phyloP scores from a whole-genome alignment of 2,888 invertebrate species.

The Selenia dentaria region DNA sequence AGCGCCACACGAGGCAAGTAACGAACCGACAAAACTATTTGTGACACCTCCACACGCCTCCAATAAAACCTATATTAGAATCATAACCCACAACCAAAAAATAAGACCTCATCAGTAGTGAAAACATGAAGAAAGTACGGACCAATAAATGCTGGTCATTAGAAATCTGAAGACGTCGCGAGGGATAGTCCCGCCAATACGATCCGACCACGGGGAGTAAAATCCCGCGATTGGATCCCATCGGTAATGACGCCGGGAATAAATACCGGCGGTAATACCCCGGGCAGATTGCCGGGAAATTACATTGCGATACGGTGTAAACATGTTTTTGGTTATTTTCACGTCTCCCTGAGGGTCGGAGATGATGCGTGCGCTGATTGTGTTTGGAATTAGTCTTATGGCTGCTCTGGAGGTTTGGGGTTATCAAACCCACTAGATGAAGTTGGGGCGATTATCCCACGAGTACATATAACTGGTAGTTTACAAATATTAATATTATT shows the following conservation, averaged over 20 bases:
- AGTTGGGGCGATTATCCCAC: too few relatives aligned
- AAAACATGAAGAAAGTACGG: conserved; percentile 13
- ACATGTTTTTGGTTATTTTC: conserved; percentile 42
- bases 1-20: conserved; percentile 32
- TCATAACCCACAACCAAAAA: conserved; percentile 29
- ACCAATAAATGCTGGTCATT: conserved; percentile 43
- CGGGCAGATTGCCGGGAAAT: conserved; percentile 57
- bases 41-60: conserved; percentile 59
- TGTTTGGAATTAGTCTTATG: conserved; percentile 26
- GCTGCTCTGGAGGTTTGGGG: conserved; percentile 8
- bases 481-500: too few relatives aligned
- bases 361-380: conserved; percentile 28
- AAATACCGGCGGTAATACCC: conserved; percentile 65
- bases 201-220: conserved; percentile 48
- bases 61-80: conserved; percentile 70
- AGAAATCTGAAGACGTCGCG: conserved; percentile 54
- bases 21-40: conserved; percentile 67
- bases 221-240: conserved; percentile 62
- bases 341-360: conserved; percentile 23
- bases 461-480: too few relatives aligned
- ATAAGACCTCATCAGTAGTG: conserved; percentile 9
- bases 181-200: conserved; percentile 65
- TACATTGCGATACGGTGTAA: conserved; percentile 36
- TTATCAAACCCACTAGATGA: too few relatives aligned
- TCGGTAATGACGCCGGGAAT: conserved; percentile 68